These are phyloP conservation scores for Pseudorhiza aurosa DNA, from an alignment of 30 jellyfish, hydroid and myxozoan species.

Conservation along the genomic window DNA sequence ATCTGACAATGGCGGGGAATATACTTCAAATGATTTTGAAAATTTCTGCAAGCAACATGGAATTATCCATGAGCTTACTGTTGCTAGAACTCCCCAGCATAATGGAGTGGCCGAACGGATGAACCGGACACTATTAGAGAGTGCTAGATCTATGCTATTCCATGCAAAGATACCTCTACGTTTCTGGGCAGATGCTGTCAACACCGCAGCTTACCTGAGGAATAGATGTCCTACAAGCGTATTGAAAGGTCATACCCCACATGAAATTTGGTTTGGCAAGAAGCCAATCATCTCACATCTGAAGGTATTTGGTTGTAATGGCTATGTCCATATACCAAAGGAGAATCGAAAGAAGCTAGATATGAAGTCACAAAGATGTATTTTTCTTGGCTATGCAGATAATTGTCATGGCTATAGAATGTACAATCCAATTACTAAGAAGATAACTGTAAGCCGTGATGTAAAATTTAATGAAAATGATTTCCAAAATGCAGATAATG, in stretches of 20 bases:
- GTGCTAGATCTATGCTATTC: slow-evolving; percentile 56
- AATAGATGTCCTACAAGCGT: slow-evolving; percentile 38
- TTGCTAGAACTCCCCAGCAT: slow-evolving; percentile 41
- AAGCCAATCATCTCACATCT: slow-evolving; percentile 40
- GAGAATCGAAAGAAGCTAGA: slow-evolving; percentile 43
- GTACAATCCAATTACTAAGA: slow-evolving; percentile 51
- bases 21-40: slow-evolving; percentile 7
- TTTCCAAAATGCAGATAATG: neutral
- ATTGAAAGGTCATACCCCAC: slow-evolving; percentile 61
- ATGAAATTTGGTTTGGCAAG: slow-evolving; percentile 36
- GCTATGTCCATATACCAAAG: slow-evolving; percentile 56
- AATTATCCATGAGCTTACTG: neutral
- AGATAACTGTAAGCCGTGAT: slow-evolving; percentile 17
- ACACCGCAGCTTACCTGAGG: slow-evolving; percentile 27
- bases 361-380: slow-evolving; percentile 7
- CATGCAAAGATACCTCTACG: slow-evolving; percentile 37
- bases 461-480: slow-evolving; percentile 25
- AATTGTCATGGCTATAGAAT: slow-evolving; percentile 42
- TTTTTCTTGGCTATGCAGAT: slow-evolving; percentile 40
- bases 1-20: slow-evolving; percentile 56
- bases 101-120: slow-evolving; percentile 60
- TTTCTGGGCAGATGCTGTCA: slow-evolving; percentile 57
- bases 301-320: slow-evolving; percentile 61
- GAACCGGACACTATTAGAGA: slow-evolving; percentile 69
- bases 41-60: slow-evolving; percentile 3